Percentiles rank a stretch among this genome's conserved stretches.
phyloP scores from a whole-genome alignment of 2,113 vertebrate species.

The Leptosomus discolor region DNA sequence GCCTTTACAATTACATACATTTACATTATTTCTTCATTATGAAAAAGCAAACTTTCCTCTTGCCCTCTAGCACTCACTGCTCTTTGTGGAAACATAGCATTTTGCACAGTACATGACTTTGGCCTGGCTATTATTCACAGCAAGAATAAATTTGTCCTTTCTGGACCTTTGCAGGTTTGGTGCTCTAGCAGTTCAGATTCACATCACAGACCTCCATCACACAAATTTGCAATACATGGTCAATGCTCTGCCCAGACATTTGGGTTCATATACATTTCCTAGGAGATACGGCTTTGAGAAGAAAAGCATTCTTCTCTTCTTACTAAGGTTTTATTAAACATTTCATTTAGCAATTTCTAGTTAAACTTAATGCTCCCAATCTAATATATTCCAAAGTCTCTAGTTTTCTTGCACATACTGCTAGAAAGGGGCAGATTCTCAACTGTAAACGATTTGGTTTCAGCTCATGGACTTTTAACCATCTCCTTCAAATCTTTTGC shows the following conservation, averaged over 20 bases:
- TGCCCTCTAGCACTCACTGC: rapidly evolving
- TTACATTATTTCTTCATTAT: background rate
- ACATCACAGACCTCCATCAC: rapidly evolving
- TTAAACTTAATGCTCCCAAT: background rate
- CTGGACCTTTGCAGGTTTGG: background rate
- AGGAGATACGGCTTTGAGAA: background rate
- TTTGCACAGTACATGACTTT: rapidly evolving
- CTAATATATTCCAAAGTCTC: background rate
- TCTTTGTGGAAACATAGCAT: background rate
- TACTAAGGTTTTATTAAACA: background rate
- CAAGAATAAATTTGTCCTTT: background rate
- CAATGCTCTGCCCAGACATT: background rate
- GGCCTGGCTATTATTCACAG: background rate
- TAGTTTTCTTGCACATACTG: background rate
- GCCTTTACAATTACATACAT: background rate
- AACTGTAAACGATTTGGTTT: background rate
- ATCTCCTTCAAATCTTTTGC: background rate
- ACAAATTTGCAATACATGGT: background rate
- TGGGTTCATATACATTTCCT: background rate
- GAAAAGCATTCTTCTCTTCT: background rate
- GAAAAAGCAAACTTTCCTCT: background rate
- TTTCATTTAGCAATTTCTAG: background rate
- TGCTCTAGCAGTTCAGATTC: background rate
- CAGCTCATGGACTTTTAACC: background rate
- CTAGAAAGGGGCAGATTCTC: background rate